Conservation (phyloP, 2,888 invertebrate species). For the Willowsia nigromaculata region DNA sequence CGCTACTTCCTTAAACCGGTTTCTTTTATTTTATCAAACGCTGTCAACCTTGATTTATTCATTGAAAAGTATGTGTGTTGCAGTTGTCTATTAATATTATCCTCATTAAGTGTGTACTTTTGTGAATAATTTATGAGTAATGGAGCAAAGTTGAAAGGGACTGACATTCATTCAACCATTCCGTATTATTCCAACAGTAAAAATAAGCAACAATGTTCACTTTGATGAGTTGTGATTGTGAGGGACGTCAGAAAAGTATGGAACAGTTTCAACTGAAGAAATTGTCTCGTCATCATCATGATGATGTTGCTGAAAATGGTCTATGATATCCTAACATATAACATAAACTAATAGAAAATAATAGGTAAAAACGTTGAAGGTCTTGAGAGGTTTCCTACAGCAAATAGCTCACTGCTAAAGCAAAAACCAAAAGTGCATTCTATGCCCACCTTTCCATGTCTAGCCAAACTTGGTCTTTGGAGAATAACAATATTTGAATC, state of each 20-base stretch:
- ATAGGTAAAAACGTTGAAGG: too few species aligned
- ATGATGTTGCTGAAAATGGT: background rate
- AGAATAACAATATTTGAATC: too few species aligned
- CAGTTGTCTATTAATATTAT: background rate
- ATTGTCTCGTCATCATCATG: background rate
- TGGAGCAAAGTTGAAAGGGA: conserved; percentile 1
- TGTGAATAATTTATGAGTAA: background rate
- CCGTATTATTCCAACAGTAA: background rate
- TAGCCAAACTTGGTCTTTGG: too few species aligned
- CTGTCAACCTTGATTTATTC: conserved; percentile 22
- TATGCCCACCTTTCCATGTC: too few species aligned
- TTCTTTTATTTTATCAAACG: background rate
- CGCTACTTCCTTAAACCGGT: too few species aligned
- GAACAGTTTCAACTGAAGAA: background rate
- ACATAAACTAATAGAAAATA: too few species aligned
- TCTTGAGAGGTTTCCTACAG: too few species aligned
- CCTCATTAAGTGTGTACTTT: background rate
- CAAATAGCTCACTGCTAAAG: too few species aligned
- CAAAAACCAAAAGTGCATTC: too few species aligned
- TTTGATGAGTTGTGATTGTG: conserved; percentile 22
- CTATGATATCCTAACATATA: too few species aligned
- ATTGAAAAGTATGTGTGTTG: too few species aligned
- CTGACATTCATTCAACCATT: background rate
- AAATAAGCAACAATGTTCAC: background rate
- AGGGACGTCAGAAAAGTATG: background rate